Evolutionary conservation across 2,113 vertebrate genomes (phyloP).

Genomic region (Elachura formosa): DNA sequence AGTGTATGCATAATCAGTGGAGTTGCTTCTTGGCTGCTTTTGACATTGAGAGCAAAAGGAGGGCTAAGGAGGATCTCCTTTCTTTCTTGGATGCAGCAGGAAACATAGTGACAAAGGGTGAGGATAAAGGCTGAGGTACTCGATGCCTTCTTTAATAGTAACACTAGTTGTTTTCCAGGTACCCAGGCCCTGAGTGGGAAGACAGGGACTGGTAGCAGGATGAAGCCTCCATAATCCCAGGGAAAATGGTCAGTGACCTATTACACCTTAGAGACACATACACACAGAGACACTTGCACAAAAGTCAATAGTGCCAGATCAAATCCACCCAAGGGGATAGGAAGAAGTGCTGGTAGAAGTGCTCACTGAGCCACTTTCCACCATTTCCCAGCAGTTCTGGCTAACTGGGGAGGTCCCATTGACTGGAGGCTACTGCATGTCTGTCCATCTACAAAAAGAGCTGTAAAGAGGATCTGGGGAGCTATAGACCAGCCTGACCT

Average conservation of each 20-base stretch:
- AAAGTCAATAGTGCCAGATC: not conserved
- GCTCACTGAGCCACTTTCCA: not conserved
- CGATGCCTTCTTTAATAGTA: not conserved
- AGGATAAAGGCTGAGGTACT: not conserved
- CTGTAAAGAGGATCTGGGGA: not conserved
- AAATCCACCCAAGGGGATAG: not conserved
- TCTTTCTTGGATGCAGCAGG: not conserved
- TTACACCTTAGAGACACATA: not conserved
- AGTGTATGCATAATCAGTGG: not conserved
- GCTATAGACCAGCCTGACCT: not conserved
- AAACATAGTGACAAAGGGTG: not conserved
- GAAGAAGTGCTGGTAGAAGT: not conserved
- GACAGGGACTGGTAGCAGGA: not conserved
- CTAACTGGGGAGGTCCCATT: accelerated
- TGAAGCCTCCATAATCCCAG: not conserved
- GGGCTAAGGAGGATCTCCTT: not conserved
- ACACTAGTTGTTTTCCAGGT: not conserved
- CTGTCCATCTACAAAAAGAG: not conserved
- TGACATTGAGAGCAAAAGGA: not conserved
- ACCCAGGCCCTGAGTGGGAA: not conserved
- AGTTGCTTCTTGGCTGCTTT: not conserved
- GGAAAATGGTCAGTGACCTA: not conserved
- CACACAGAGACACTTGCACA: not conserved
- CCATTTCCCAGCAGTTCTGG: not conserved
- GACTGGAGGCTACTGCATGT: not conserved